These are phyloP conservation scores for Anoura caudifer DNA, from an alignment of 2,113 vertebrate species.

Conservation along the genomic window DNA sequence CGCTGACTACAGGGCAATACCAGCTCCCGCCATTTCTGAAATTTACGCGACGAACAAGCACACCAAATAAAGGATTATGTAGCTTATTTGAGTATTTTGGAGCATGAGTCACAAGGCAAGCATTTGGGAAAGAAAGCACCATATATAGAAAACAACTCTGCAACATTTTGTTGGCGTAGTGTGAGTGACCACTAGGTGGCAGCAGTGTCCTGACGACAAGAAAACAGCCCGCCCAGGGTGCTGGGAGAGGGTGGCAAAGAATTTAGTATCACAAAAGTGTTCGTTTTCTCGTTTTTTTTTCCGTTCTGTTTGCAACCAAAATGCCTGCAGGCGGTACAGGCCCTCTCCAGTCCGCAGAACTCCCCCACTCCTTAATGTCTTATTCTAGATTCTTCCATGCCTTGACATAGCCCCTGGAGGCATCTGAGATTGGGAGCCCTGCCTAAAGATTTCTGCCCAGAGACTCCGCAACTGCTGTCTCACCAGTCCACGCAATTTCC, in stretches of 20 bases:
- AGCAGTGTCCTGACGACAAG: constrained; percentile 7
- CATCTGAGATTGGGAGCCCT: neutral
- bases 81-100: neutral
- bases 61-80: neutral
- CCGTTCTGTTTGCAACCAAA: neutral
- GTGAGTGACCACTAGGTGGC: constrained; percentile 51
- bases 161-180: neutral
- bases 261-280: neutral
- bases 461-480: neutral
- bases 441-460: neutral
- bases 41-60: neutral
- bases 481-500: neutral
- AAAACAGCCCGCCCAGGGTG: neutral
- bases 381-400: neutral
- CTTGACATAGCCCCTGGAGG: neutral
- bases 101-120: constrained; percentile 10
- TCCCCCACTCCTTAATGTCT: neutral
- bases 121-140: neutral
- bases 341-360: neutral
- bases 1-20: neutral
- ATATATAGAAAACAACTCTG: neutral
- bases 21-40: neutral
- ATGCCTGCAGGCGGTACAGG: neutral
- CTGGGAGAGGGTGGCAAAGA: neutral
- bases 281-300: neutral